Evolutionary conservation across 2,888 invertebrate genomes (phyloP).

Genomic region (Nephrocerus scutellatus): DNA sequence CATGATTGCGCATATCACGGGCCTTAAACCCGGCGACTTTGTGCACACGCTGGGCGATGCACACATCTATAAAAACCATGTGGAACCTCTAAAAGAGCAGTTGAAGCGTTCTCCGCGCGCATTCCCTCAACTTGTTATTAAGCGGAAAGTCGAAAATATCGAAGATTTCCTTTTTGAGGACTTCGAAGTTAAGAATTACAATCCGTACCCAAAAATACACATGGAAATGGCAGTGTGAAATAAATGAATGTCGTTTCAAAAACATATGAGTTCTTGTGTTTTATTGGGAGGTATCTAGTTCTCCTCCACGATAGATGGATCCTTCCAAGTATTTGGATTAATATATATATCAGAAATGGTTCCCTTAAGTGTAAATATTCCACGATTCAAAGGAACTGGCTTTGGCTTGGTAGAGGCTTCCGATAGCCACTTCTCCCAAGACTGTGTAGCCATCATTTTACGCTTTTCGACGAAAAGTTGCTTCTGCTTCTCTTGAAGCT

Average conservation of each 20-base stretch:
- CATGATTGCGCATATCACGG: conserved; percentile 95
- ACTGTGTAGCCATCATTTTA: conserved; percentile 27
- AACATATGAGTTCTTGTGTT: no score
- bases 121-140: conserved; percentile 77
- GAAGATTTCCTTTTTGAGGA: conserved; percentile 84
- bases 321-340: conserved; percentile 39
- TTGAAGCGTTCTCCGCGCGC: conserved; percentile 67
- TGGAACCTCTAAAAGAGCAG: conserved; percentile 75
- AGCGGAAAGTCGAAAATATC: conserved; percentile 65
- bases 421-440: conserved; percentile 39
- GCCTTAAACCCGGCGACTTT: conserved; percentile 85
- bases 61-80: conserved; percentile 88
- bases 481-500: conserved; percentile 16
- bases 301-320: no score
- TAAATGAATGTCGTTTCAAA: no score
- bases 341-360: conserved; percentile 39
- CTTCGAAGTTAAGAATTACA: conserved; percentile 76
- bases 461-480: conserved; percentile 26
- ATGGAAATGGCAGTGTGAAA: conserved; percentile 68
- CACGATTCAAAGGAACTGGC: conserved; percentile 44
- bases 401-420: conserved; percentile 39
- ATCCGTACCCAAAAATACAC: conserved; percentile 80
- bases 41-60: conserved; percentile 92
- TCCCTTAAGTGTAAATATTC: conserved; percentile 40
- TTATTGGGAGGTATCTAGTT: no score